These are phyloP conservation scores for Pavo muticus DNA, from an alignment of 2,113 vertebrate species.

Conservation along the genomic window DNA sequence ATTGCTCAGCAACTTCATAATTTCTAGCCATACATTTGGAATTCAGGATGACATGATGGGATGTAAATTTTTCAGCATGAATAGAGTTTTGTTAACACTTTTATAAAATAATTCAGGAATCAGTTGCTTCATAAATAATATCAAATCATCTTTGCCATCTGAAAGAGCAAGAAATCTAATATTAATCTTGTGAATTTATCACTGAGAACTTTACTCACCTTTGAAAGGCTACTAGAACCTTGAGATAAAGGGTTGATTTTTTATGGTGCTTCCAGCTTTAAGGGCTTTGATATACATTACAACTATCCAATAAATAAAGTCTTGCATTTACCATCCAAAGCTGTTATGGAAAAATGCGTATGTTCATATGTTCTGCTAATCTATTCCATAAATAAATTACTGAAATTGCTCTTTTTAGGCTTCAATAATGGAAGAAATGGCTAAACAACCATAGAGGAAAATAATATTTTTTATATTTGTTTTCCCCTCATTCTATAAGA, in stretches of 20 bases:
- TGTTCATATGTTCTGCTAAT: background rate
- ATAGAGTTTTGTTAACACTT: conserved; percentile 23
- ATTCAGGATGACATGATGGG: conserved; percentile 14
- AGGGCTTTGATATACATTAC: background rate
- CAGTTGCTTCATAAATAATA: conserved; percentile 49
- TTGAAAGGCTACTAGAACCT: background rate
- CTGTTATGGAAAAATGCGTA: background rate
- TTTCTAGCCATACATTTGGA: conserved; percentile 19
- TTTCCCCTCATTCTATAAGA: background rate
- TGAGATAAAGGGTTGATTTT: background rate
- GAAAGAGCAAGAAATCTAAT: conserved; percentile 20
- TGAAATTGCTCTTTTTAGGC: background rate
- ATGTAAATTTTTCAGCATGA: background rate
- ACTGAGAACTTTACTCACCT: conserved; percentile 15
- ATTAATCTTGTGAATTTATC: background rate
- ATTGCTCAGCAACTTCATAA: conserved; percentile 27
- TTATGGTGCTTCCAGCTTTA: background rate
- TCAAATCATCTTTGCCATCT: conserved; percentile 5
- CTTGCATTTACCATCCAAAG: background rate
- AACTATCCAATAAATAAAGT: background rate
- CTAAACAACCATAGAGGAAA: background rate
- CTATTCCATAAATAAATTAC: background rate
- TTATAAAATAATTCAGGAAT: conserved; percentile 8
- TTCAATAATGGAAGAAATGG: background rate
- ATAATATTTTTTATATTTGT: background rate